phyloP scores from a whole-genome alignment of 2,888 invertebrate species.

The Saturnia pavonia region DNA sequence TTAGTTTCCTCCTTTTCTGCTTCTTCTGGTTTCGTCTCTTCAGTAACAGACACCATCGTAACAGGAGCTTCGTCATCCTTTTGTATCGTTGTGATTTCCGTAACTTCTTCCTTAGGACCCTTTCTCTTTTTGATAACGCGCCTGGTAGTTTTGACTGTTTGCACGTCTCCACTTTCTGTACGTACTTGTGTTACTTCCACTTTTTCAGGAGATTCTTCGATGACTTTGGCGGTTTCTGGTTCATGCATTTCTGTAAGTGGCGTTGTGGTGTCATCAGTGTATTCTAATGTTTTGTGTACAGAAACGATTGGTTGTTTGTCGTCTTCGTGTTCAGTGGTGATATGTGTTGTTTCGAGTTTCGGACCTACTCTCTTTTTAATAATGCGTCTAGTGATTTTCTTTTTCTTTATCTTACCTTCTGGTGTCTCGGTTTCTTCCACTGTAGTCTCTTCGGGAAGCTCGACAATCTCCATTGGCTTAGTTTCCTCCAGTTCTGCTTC shows the following conservation, averaged over 20 bases:
- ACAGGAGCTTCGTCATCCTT: conserved; percentile 45
- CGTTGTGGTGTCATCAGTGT: conserved; percentile 34
- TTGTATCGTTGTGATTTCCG: conserved; percentile 46
- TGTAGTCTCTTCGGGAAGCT: conserved; percentile 46
- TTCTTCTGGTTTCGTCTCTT: conserved; percentile 14
- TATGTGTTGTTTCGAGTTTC: conserved; percentile 29
- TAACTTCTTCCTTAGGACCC: conserved; percentile 27
- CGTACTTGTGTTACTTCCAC: conserved; percentile 48
- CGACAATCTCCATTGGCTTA: conserved; percentile 35
- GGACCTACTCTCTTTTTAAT: conserved; percentile 50
- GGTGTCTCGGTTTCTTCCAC: conserved; percentile 32
- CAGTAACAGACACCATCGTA: conserved; percentile 21
- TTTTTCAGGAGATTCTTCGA: conserved; percentile 28
- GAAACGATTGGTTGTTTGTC: conserved; percentile 38
- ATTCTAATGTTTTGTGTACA: conserved; percentile 29
- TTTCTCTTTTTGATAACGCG: conserved; percentile 43
- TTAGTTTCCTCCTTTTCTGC: not conserved
- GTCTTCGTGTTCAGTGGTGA: conserved; percentile 60
- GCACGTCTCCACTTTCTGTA: conserved; percentile 49
- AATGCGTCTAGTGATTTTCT: conserved; percentile 42
- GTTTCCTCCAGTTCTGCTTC: conserved; percentile 6
- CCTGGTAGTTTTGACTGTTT: conserved; percentile 43
- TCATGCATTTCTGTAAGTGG: conserved; percentile 26
- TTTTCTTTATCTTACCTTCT: conserved; percentile 46
- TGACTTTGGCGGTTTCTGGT: conserved; percentile 39